phyloP scores from a whole-genome alignment of 2,113 vertebrate genomes.

The Sprattus sprattus region DNA sequence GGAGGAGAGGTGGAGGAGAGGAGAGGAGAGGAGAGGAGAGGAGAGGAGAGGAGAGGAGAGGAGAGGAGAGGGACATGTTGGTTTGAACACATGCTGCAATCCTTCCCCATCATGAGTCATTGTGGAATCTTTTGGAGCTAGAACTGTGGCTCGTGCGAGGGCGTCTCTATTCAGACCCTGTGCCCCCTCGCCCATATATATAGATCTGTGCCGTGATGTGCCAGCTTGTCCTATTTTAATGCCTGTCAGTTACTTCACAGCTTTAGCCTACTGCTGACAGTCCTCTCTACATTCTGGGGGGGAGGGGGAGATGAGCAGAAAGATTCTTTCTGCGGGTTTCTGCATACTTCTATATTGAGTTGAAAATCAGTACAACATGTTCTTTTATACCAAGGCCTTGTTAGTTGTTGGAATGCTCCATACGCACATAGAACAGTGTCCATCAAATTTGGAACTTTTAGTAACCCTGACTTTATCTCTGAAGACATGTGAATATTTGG shows the following conservation, averaged over 20 bases:
- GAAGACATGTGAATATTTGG: neutral
- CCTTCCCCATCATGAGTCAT: neutral
- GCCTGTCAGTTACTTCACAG: neutral
- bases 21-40: neutral
- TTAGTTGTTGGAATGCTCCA: neutral
- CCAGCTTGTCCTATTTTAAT: constrained; percentile 9
- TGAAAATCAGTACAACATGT: neutral
- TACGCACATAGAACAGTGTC: no score
- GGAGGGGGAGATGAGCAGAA: neutral
- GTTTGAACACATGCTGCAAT: neutral
- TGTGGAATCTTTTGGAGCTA: neutral
- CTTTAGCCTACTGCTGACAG: neutral
- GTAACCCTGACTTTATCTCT: neutral
- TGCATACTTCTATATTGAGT: neutral
- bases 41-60: neutral
- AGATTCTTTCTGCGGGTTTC: neutral
- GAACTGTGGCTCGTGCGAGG: neutral
- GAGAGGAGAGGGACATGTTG: neutral
- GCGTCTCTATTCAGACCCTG: constrained; percentile 1
- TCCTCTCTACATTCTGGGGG: neutral
- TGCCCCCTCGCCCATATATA: constrained; percentile 1
- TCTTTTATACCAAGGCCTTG: neutral
- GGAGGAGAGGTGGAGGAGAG: neutral
- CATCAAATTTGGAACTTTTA: no score
- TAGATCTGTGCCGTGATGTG: neutral